Conservation (phyloP, 2,113 vertebrate species). For the Zootoca vivipara region DNA sequence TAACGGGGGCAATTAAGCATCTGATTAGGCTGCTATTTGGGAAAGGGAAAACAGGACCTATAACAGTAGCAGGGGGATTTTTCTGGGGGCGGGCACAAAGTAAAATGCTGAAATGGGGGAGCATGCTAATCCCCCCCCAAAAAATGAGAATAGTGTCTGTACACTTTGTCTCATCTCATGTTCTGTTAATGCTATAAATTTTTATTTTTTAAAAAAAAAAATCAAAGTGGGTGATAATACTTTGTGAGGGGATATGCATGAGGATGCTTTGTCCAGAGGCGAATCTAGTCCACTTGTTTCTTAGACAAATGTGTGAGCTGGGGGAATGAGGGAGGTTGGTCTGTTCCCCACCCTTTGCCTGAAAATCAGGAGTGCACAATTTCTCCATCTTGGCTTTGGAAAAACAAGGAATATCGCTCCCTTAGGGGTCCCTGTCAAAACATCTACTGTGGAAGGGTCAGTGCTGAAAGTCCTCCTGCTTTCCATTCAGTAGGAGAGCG, state of each 20-base stretch:
- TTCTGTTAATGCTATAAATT: background rate
- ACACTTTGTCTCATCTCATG: background rate
- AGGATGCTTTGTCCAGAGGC: background rate
- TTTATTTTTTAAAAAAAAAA: background rate
- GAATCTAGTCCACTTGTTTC: background rate
- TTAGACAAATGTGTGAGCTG: background rate
- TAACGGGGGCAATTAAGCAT: background rate
- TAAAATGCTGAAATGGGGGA: too few relatives aligned
- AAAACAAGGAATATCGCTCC: background rate
- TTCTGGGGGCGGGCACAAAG: too few relatives aligned
- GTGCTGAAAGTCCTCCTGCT: background rate
- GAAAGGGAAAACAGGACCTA: background rate
- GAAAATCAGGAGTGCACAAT: background rate
- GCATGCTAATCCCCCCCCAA: too few relatives aligned
- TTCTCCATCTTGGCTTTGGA: background rate
- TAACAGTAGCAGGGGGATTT: background rate
- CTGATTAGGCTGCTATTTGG: background rate
- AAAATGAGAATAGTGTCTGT: too few relatives aligned
- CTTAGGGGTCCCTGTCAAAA: background rate
- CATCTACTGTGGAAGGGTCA: background rate
- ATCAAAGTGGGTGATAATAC: background rate
- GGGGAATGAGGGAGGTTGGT: background rate
- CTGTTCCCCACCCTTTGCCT: background rate
- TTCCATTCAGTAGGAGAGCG: conserved; percentile 3
- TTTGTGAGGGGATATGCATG: background rate